Percentiles rank a stretch among this genome's conserved stretches.
These are phyloP conservation scores for Neopipo cinnamomea DNA, from an alignment of 2,113 vertebrate genomes.

Conservation along the genomic window DNA sequence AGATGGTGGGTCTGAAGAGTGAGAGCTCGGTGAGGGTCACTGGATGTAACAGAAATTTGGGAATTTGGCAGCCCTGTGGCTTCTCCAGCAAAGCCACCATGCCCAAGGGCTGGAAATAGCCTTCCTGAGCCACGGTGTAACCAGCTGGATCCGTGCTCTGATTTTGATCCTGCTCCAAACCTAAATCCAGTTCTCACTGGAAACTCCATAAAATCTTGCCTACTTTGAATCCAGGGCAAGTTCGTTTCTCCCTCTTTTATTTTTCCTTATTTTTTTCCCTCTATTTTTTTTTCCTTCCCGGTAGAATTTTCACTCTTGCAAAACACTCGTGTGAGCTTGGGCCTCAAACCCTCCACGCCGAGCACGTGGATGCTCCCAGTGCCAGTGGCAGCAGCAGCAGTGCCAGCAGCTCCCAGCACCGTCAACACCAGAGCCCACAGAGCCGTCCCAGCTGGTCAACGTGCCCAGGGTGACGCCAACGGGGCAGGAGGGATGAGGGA, in stretches of 20 bases:
- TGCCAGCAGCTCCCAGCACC: background rate
- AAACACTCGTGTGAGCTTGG: background rate
- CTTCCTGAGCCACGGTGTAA: background rate
- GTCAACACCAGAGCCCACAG: too few species aligned
- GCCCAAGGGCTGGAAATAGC: background rate
- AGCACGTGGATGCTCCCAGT: background rate
- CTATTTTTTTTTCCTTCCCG: background rate
- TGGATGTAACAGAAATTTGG: background rate
- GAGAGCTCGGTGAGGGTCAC: background rate
- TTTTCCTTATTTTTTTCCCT: too few species aligned
- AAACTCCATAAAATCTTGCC: background rate
- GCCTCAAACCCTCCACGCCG: background rate
- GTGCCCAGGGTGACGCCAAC: background rate
- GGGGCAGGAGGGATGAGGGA: background rate
- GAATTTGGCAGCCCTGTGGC: background rate
- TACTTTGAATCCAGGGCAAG: background rate
- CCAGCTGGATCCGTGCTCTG: background rate
- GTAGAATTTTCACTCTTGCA: background rate
- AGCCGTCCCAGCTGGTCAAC: background rate
- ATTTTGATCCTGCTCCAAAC: background rate
- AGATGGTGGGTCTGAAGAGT: accelerated
- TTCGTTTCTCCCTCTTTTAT: background rate
- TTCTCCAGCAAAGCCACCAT: background rate
- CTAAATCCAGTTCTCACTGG: background rate
- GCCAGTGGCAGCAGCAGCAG: background rate